Evolutionary conservation across 2,797 vertebrate genomes (phyloP), one percentile per base, ranked within the genome.

Genomic region (Pangasius krempfi): DNA sequence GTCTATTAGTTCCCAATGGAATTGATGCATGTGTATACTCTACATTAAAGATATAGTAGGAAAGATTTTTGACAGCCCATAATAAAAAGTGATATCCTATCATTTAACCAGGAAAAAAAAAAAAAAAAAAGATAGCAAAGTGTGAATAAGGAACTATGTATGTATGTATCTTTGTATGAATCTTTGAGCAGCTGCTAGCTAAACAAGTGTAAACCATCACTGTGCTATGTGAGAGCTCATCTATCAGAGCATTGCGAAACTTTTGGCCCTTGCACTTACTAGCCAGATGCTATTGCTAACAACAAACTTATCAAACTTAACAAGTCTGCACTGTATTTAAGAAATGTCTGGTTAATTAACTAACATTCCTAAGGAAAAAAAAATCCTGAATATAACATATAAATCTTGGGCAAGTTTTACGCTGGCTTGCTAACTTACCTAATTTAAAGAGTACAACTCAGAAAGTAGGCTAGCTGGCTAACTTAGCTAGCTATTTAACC

Each of bases 391-490:
- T 0, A 52, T 10, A 10, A 52, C 22, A 22, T 4, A 44, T 22
- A 50, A 6, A 16, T 5, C 1, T 10, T 54, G 20, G 18, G 4
- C 16, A 80, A 60, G 22, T 60, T 62, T 82, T 40, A 54, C 30
- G 10, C 10, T 22, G 85, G 54, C 80, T 52, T 52, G 40, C 27
- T 79, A 79, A 47, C n/a, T 27, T 27, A 25, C 8, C 52, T 7
- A 80, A 52, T 56, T 56, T 40, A 76, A 76, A 76, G 1, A 60
- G 18, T 76, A 8, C 72, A 70, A 47, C n/a, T 75, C 40, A 68
- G 64, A 78, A 58, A 56, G 8, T 25, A 64, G 22, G 37, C 40
- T 10, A 89, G 56, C 87, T 62, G 22, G 33, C 56, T 79, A 79
- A n/a, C 30, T 30, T 14, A 50, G 50, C 20, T 72, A 52, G 27